Evolutionary conservation across 1,140 invertebrate genomes (phyloP).

Genomic region (Drosophila nikananu): DNA sequence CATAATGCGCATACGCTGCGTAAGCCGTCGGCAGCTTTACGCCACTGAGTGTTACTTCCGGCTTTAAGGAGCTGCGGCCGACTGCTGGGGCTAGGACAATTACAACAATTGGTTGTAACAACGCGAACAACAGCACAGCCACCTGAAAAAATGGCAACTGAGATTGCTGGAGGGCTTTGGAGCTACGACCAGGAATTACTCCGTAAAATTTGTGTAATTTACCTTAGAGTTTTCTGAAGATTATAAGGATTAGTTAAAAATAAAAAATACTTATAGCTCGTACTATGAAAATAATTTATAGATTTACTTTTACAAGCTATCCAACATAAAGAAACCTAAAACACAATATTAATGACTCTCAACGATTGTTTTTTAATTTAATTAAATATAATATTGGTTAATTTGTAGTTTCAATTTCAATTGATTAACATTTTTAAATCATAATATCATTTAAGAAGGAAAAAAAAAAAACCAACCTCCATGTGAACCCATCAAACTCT

Average conservation of each 20-base stretch:
- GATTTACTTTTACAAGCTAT: too few species aligned
- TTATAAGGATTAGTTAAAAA: too few species aligned
- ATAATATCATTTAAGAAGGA: not conserved
- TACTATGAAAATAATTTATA: too few species aligned
- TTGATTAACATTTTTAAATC: too few species aligned
- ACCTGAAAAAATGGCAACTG: conserved; percentile 40
- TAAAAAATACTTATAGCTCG: too few species aligned
- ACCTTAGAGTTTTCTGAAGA: too few species aligned
- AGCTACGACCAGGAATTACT: conserved; percentile 2
- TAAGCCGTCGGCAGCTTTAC: conserved; percentile 56
- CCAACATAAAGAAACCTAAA: too few species aligned
- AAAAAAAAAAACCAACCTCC: not conserved
- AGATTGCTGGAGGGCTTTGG: not conserved
- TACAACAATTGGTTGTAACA: conserved; percentile 65
- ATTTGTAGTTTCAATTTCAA: not conserved
- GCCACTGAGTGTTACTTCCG: conserved; percentile 76
- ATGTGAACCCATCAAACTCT: not conserved
- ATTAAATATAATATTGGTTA: too few species aligned
- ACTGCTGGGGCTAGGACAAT: conserved; percentile 49
- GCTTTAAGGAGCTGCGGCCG: conserved; percentile 48
- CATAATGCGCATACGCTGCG: conserved; percentile 77
- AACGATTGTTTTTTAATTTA: too few species aligned
- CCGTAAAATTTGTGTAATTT: too few species aligned
- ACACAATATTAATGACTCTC: too few species aligned
- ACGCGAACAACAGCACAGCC: conserved; percentile 23